A percentile compares a stretch with the other conserved stretches of the same genome.
Conservation (phyloP, 2,888 invertebrate genomes). For the Tiliacea citrago region DNA sequence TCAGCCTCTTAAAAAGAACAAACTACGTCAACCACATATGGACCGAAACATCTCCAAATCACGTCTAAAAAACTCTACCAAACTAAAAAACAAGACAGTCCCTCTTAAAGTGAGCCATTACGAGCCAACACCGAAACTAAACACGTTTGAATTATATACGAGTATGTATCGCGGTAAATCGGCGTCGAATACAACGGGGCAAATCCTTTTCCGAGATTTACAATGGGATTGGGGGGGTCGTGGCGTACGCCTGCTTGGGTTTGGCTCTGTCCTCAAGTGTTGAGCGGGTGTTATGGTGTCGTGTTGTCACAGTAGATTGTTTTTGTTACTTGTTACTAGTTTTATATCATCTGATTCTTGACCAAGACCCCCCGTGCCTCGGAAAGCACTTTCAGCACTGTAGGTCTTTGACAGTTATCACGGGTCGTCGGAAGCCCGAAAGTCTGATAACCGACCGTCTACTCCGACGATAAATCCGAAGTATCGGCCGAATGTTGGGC, state of each 20-base stretch:
- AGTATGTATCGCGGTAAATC: slow-evolving; percentile 83
- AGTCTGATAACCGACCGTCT: too few species aligned
- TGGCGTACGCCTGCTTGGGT: slow-evolving; percentile 79
- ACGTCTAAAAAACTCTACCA: background rate
- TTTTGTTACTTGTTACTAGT: slow-evolving; percentile 3
- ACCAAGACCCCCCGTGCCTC: too few species aligned
- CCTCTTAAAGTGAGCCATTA: slow-evolving; percentile 45
- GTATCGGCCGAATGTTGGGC: too few species aligned
- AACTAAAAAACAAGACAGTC: slow-evolving; percentile 16
- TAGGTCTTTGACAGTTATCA: too few species aligned
- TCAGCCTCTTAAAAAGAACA: background rate
- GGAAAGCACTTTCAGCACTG: too few species aligned
- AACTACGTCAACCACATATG: background rate
- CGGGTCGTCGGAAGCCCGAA: too few species aligned
- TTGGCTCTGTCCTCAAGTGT: slow-evolving; percentile 23
- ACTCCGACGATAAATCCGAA: too few species aligned
- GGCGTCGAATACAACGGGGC: slow-evolving; percentile 83
- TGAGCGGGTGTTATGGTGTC: slow-evolving; percentile 3
- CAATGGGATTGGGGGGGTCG: slow-evolving; percentile 81
- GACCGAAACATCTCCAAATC: slow-evolving; percentile 1
- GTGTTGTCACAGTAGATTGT: background rate
- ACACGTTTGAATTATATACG: slow-evolving; percentile 73
- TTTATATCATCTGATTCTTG: background rate
- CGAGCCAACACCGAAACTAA: slow-evolving; percentile 46
- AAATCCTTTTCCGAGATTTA: slow-evolving; percentile 89